Conservation (phyloP, 2,113 vertebrate species). For the Macroglossus sobrinus region DNA sequence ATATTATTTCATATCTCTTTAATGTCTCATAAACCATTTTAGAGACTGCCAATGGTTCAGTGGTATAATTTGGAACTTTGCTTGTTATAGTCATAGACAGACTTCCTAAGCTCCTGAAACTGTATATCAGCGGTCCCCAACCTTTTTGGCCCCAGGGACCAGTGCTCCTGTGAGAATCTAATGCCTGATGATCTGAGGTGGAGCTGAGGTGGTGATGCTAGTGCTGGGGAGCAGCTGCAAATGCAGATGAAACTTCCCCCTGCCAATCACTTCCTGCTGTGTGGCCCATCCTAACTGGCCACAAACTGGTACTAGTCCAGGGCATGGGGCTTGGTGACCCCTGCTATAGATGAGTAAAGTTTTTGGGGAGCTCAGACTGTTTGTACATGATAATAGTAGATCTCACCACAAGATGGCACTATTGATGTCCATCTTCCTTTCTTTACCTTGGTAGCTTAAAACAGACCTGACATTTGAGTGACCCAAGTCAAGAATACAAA, state of each 20-base stretch:
- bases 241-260: too few relatives aligned
- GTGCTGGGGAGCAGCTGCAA: too few relatives aligned
- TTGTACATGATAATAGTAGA: neutral
- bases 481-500: neutral
- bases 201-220: too few relatives aligned
- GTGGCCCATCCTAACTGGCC: too few relatives aligned
- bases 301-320: too few relatives aligned
- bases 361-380: neutral
- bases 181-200: too few relatives aligned
- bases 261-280: too few relatives aligned
- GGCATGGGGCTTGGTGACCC: too few relatives aligned
- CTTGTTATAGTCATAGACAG: neutral
- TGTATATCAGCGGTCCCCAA: too few relatives aligned
- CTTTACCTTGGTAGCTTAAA: neutral
- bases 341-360: too few relatives aligned
- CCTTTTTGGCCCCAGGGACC: too few relatives aligned
- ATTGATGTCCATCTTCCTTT: neutral
- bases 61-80: neutral
- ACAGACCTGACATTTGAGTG: neutral
- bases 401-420: constrained; percentile 63
- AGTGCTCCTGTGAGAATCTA: too few relatives aligned
- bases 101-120: neutral
- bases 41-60: neutral
- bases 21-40: neutral
- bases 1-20: neutral